phyloP scores from a whole-genome alignment of 2,113 vertebrate species.

The Peromyscus leucopus region DNA sequence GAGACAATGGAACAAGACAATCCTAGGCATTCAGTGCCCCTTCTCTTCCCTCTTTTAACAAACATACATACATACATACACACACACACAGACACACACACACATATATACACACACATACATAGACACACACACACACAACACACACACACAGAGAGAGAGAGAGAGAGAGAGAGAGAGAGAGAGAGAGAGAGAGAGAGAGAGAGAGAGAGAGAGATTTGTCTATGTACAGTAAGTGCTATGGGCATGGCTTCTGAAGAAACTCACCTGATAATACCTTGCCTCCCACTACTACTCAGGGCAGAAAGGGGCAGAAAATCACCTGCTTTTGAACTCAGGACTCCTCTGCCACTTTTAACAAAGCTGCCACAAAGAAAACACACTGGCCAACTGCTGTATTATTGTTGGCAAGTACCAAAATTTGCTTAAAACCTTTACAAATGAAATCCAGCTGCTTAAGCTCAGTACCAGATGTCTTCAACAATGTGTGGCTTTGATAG shows the following conservation, averaged over 20 bases:
- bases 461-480: constrained; percentile 87
- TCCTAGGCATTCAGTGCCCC: too few species aligned
- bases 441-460: constrained; percentile 88
- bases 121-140: neutral
- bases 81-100: neutral
- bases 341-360: constrained; percentile 68
- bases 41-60: neutral
- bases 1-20: neutral
- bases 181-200: too few species aligned
- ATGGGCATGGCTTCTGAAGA: neutral
- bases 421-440: constrained; percentile 85
- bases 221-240: neutral
- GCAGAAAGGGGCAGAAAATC: constrained; percentile 60
- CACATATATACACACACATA: neutral
- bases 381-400: constrained; percentile 71
- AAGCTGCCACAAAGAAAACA: constrained; percentile 77
- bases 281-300: neutral
- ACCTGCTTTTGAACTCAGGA: constrained; percentile 75
- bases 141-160: neutral
- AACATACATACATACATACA: neutral
- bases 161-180: too few species aligned
- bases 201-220: too few species aligned
- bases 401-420: constrained; percentile 81
- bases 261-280: neutral
- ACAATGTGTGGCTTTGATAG: constrained; percentile 84